Conservation (phyloP, 1,140 invertebrate species). For the Aphis gossypii region DNA sequence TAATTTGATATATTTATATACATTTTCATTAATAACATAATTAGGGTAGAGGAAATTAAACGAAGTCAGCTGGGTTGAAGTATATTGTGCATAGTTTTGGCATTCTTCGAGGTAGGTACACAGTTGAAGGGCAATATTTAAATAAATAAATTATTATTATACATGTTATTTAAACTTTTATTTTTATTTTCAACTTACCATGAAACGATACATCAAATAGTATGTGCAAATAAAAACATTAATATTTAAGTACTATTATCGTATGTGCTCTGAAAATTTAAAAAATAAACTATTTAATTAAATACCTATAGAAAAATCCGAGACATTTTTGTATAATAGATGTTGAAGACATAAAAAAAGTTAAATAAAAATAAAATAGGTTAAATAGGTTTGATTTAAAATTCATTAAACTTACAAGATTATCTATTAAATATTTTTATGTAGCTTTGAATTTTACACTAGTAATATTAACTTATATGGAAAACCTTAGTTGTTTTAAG, state of each 20-base stretch:
- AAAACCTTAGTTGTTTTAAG: background rate
- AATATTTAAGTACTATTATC: too few relatives aligned
- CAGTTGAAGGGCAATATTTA: background rate
- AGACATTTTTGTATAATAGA: background rate
- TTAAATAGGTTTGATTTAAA: background rate
- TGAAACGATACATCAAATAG: background rate
- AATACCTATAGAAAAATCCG: background rate
- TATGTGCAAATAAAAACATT: background rate
- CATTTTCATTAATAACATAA: background rate
- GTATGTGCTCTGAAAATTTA: too few relatives aligned
- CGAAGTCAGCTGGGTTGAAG: background rate
- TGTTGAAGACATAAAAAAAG: too few relatives aligned
- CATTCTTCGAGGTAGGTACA: background rate
- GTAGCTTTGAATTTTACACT: background rate
- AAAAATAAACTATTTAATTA: background rate
- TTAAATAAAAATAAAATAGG: too few relatives aligned
- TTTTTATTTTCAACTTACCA: background rate
- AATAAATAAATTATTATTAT: background rate
- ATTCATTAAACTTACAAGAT: background rate
- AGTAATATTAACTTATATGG: background rate
- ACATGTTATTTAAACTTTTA: background rate
- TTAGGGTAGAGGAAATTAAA: background rate
- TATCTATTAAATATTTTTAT: too few relatives aligned
- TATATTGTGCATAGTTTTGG: background rate
- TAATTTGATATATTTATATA: conserved; percentile 14